Base-by-base conservation (phyloP, 2,888 invertebrate species). In the Nemotelus nigrinus region DNA sequence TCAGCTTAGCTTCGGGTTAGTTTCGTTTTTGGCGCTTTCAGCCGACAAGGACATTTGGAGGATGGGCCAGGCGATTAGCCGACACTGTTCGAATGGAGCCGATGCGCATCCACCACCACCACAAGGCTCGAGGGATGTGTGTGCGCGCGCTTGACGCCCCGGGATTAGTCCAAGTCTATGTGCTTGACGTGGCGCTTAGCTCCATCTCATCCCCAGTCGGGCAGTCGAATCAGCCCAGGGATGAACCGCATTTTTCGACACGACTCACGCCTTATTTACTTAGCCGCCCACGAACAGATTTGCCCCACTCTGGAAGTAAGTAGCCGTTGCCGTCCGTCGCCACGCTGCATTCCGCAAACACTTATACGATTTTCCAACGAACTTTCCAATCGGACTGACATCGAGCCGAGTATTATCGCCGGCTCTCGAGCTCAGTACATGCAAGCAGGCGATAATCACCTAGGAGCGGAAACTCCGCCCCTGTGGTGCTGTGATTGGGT, bases 401-500 rank as follows among this genome's bases (percentile, higher is more conserved):
- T 48, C 48, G 48, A 5, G 67, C 44, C 65, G 65, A 45, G 67
- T 7, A 67, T 67, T 67, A 67, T 67, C 67, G 48, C 67, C 47
- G 47, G 67, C 67, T 67, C 5, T 67, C 67, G 74, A 65, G 55
- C 25, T 48, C 39, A 76, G 39, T 44, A n/a, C 25, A 55, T 2
- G 10, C 50, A 7, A 50, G 65, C 58, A 25, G 10, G 53, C 63
- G 64, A 76, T 76, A n/a, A 76, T 76, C 64, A 43, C 25, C 53
- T 45, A 10, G 64, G 63, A 7, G 5, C 43, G 39, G 53, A 68
- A 79, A 81, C 82, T 81, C 82, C 82, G 82, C 82, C 82, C 80
- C 81, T 80, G 58, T 80, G 81, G 79, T 72, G 79, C 80, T 80
- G 80, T 82, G 81, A 82, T 82, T 82, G 82, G 82, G 78, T 50